Base-by-base conservation (phyloP, 2,797 vertebrate species). In the Rhynchotus rufescens region DNA sequence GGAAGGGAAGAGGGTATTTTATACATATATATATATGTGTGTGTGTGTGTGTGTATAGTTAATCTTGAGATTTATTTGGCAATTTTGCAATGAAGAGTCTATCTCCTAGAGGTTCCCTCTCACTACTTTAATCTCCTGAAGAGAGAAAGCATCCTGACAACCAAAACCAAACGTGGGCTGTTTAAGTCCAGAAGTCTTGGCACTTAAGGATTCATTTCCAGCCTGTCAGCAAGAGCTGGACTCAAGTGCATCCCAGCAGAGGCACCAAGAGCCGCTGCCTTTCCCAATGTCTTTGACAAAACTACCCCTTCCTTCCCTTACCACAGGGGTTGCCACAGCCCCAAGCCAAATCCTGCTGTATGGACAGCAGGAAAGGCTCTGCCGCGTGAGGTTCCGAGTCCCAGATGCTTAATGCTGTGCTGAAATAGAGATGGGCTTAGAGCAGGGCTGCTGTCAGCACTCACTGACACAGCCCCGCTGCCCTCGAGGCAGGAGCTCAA, bases 181-280 rank as follows among this genome's bases (percentile, higher is more conserved):
- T 88, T 81, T 5, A 15, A 94, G 56, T 17, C 40, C 44, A 38
- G n/a, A 61, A 45, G 44, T 86, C 25, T 72, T 82, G 72, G 76
- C 93, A 86, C 84, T 91, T 86, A 47, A 36, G 68, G 38, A 54
- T 83, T 95, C n/a, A 40, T 86, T 95, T 90, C 88, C 88, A 90
- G 32, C 69, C 85, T 94, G 94, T 86, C 91, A 86, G 69, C 0
- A 0, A 64, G 72, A 86, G 59, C 65, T 88, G 78, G 81, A 78
- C 42, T 61, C 4, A 1, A 69, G 84, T 23, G 65, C 65, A 26
- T 91, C 81, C 66, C 62, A 15, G 17, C 81, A 86, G 66, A 75
- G 91, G 67, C 5, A 64, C 51, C 73, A 87, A 78, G 5, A 78
- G 80, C 79, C 80, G 28, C 54, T 85, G 51, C 73, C 60, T 86